These are phyloP conservation scores for Xiphophorus maculatus DNA, from an alignment of 2,113 vertebrate species.

Conservation along the genomic window DNA sequence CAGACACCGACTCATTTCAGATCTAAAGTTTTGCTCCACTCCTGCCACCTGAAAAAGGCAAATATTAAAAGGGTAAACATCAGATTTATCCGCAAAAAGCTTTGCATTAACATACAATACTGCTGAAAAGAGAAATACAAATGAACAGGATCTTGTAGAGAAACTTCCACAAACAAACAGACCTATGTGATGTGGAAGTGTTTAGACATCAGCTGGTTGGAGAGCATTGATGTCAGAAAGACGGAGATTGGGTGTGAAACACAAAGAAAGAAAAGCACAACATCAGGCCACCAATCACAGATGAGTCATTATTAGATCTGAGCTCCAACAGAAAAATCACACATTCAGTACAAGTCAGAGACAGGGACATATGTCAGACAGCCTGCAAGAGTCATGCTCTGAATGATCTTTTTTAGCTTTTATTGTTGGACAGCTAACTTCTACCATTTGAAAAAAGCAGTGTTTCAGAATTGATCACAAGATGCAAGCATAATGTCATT, in stretches of 20 bases:
- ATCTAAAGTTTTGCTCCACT: background rate
- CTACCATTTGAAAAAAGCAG: background rate
- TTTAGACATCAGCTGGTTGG: conserved; percentile 34
- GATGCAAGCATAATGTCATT: background rate
- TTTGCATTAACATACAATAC: background rate
- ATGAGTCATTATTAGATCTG: conserved; percentile 42
- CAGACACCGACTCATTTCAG: background rate
- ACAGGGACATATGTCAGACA: conserved; percentile 4
- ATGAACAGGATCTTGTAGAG: conserved; percentile 1
- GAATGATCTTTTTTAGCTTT: background rate
- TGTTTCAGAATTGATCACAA: background rate
- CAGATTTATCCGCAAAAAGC: background rate
- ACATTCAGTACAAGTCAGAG: conserved; percentile 11
- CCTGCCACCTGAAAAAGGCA: no score
- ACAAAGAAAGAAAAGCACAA: conserved; percentile 3
- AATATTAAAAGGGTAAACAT: background rate
- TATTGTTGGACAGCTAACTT: background rate
- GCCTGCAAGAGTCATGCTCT: background rate
- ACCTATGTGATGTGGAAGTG: conserved; percentile 1
- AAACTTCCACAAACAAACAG: background rate
- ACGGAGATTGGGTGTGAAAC: background rate
- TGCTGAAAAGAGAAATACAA: background rate
- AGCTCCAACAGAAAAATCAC: conserved; percentile 29
- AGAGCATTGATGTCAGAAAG: conserved; percentile 6
- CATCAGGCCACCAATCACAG: conserved; percentile 25